phyloP scores from a whole-genome alignment of 2,888 invertebrate species.

The Ophioninae sp. region DNA sequence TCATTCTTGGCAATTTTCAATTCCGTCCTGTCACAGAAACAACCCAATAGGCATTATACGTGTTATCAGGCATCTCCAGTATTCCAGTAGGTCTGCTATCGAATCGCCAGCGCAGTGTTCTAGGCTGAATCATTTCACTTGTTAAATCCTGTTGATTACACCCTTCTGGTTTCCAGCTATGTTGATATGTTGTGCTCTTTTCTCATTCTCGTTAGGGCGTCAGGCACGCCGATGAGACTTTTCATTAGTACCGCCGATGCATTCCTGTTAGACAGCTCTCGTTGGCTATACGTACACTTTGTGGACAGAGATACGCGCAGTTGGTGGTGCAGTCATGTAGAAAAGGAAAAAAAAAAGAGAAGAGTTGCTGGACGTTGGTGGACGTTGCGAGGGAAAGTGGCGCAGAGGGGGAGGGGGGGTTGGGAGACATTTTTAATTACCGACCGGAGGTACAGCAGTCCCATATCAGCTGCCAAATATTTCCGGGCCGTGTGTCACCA shows the following conservation, averaged over 20 bases:
- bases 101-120: background rate
- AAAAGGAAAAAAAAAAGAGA: conserved; percentile 30
- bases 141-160: conserved; percentile 18
- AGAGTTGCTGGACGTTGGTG: conserved; percentile 40
- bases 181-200: conserved; percentile 40
- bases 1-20: conserved; percentile 76
- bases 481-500: conserved; percentile 77
- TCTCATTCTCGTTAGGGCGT: conserved; percentile 77
- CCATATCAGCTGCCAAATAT: conserved; percentile 80
- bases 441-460: conserved; percentile 76
- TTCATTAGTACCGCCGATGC: conserved; percentile 80
- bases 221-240: conserved; percentile 79
- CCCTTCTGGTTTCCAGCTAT: conserved; percentile 30
- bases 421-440: conserved; percentile 80
- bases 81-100: background rate
- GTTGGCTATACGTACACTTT: conserved; percentile 59
- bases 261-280: conserved; percentile 78
- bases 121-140: background rate
- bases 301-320: conserved; percentile 55
- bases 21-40: conserved; percentile 70
- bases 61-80: conserved; percentile 18
- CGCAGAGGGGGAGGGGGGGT: no score
- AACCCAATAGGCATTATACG: conserved; percentile 46
- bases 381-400: conserved; percentile 50
- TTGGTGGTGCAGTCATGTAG: background rate